Evolutionary conservation across 2,113 vertebrate genomes (phyloP), one percentile per base, ranked within the genome.

Genomic region (Platysternon megacephalum): DNA sequence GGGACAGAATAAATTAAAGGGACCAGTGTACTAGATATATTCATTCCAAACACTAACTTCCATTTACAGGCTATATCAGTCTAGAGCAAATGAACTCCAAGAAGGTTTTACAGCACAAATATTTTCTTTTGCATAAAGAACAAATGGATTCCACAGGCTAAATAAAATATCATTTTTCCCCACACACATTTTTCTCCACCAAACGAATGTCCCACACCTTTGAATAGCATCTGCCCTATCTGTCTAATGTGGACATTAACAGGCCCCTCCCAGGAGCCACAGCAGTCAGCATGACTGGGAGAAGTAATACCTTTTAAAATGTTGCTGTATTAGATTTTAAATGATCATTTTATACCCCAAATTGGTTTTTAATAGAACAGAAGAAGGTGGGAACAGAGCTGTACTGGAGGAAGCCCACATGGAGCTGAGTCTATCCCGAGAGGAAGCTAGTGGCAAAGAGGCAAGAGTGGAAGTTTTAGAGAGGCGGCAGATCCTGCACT

Each of bases 401-500:
- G 21, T 42, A 12, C 9, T 72, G 39, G 11, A 89, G 49, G 72
- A 89, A 91, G 24, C 80, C 56, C 32, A 11, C 8, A 80, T 26
- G 28, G 88, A 85, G 8, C 3, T 35, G 84, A 49, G 14, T 83
- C 0, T 0, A 74, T 6, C 14, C 22, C 72, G 79, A 81, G 46
- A 90, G 28, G 3, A 14, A 79, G 35, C 14, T 13, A 22, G 28
- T 58, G 76, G 26, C 55, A 86, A 49, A 4, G 82, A 22, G 51
- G 5, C 22, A 72, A 58, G 86, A 51, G 58, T 6, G 24, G 35
- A 88, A 82, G 84, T 28, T 2, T 48, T 1, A 72, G 46, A 56
- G 56, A 0, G 85, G 85, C 0, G 53, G 56, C 8, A 0, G 0
- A 52, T 2, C 5, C 1, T 3, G 19, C 0, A 48, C 35, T 6